Conservation (phyloP, 2,113 vertebrate species). For the Zosterops pallidus region DNA sequence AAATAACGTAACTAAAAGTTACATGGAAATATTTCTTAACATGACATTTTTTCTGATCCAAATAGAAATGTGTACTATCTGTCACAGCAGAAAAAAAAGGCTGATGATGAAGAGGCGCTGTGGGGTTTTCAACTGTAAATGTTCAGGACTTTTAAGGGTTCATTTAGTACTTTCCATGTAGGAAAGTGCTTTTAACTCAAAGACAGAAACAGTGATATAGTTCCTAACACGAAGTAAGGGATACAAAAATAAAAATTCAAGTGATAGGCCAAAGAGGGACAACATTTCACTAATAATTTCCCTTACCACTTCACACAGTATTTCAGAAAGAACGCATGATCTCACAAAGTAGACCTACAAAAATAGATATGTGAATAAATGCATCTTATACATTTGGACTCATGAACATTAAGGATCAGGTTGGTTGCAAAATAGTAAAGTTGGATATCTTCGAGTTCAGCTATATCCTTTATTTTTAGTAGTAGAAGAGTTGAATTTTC, state of each 20-base stretch:
- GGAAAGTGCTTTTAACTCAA: background rate
- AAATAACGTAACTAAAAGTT: background rate
- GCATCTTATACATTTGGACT: background rate
- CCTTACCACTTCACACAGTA: background rate
- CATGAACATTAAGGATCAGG: background rate
- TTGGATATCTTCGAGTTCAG: background rate
- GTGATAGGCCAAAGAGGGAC: background rate
- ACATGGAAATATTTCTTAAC: background rate
- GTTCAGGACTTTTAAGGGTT: background rate
- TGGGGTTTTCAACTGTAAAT: accelerated
- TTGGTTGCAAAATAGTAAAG: background rate
- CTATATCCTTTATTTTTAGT: background rate
- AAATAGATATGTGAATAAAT: background rate
- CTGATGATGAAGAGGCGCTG: background rate
- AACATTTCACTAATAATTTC: background rate
- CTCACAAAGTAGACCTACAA: background rate
- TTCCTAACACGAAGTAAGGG: background rate
- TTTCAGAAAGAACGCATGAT: background rate
- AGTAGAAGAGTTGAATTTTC: background rate
- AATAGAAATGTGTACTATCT: background rate
- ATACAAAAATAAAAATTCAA: background rate
- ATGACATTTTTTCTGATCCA: background rate
- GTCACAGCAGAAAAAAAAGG: background rate
- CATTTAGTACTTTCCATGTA: background rate
- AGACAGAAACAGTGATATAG: background rate